Evolutionary conservation across 2,797 vertebrate species (phyloP), one percentile per base, ranked within the genome.

Genomic region (Manis crassicaudata): DNA sequence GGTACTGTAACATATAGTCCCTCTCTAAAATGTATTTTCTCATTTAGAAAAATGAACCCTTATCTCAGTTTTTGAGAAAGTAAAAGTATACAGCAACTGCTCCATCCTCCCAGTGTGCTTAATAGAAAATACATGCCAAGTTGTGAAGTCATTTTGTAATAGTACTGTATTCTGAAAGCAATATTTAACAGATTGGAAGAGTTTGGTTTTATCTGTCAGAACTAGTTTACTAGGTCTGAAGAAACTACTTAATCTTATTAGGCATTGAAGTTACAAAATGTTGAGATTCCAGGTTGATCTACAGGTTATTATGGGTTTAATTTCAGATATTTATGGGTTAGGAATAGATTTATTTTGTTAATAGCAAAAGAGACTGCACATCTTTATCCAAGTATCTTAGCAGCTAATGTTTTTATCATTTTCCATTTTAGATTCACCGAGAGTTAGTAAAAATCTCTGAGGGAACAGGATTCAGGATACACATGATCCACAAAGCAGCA

Each of bases 401-500:
- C 56, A 62, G 29, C 11, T 93, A 56, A 9, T 54, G 29, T 92
- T 90, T 96, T 95, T 89, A 6, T 93, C 73, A 46, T 80, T 97
- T 86, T 94, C 16, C 84, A 46, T 96, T 97, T 35, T 96, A 99
- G 99, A 99, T 99, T 10, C 99, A 99, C 98, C 98, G 99, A 96
- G 99, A 99, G 98, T 98, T 99, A 97, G 97, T 99, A 89, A 99
- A 99, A 95, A 96, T 99, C 95, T 99, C 99, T 0, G 99, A 99
- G 58, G 99, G 99, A 50, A 98, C 99, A 0, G 99, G 99, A 77
- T 99, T 99, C 97, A 99, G 99, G 88, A 99, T 99, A 98, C 99
- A 99, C 92, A 99, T 99, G 98, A 99, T 99, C 77, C 99, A 99
- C 98, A 99, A 99, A 98, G 99, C 99, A 85, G 98, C 99, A 60